Evolutionary conservation across 2,797 vertebrate genomes (phyloP).

Genomic region (Epinephelus awoara): DNA sequence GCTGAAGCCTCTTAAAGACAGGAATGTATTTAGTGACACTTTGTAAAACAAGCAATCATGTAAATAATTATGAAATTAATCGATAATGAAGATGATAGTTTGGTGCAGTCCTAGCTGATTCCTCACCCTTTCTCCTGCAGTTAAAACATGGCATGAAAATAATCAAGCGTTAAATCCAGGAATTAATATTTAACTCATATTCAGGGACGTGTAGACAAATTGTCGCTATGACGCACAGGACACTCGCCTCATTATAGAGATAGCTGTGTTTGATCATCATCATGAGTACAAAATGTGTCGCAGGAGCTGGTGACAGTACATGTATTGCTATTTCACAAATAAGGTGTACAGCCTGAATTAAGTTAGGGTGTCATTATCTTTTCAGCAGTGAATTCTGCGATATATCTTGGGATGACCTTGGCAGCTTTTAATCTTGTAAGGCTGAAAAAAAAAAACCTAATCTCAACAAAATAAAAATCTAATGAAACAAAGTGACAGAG

Average conservation of each 20-base stretch:
- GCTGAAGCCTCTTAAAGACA: no score
- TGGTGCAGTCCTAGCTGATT: neutral
- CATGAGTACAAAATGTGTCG: neutral
- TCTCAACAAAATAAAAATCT: no score
- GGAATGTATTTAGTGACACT: neutral
- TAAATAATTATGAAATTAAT: neutral
- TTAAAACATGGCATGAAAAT: neutral
- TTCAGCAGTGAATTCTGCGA: neutral
- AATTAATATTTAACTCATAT: neutral
- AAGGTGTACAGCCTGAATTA: neutral
- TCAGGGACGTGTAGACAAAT: neutral
- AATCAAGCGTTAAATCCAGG: neutral
- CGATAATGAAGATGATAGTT: no score
- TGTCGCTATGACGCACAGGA: neutral
- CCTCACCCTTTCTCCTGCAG: neutral
- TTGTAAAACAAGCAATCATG: neutral
- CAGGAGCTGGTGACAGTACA: neutral
- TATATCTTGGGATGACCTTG: neutral
- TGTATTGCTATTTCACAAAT: neutral
- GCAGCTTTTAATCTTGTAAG: neutral
- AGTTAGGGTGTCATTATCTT: neutral
- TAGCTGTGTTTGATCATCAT: neutral
- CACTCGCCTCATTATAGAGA: neutral
- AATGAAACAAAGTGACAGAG: neutral
- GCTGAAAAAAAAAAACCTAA: neutral